Percentiles rank a stretch among this genome's conserved stretches.
Conservation (phyloP, 2,888 invertebrate species). For the Drosophila imparisetae region DNA sequence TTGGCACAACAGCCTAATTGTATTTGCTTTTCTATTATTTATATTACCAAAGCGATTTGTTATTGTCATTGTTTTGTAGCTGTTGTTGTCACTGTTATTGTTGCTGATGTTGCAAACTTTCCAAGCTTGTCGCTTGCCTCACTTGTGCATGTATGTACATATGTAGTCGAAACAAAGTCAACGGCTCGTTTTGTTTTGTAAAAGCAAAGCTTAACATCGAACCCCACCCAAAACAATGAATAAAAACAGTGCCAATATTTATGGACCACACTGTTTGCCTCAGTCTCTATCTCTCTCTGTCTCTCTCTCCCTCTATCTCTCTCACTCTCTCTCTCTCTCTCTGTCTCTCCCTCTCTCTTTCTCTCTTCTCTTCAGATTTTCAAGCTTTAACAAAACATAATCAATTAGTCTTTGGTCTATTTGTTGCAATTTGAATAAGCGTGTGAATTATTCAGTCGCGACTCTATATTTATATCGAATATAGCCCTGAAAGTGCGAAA, state of each 20-base stretch:
- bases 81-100: slow-evolving; percentile 18
- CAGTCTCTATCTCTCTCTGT: not conserved
- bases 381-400: slow-evolving; percentile 27
- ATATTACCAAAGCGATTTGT: slow-evolving; percentile 56
- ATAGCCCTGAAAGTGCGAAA: slow-evolving; percentile 12
- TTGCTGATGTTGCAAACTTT: slow-evolving; percentile 62
- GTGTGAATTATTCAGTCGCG: slow-evolving; percentile 69
- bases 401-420: slow-evolving; percentile 51
- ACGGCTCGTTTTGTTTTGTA: slow-evolving; percentile 11
- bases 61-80: slow-evolving; percentile 18
- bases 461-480: slow-evolving; percentile 22
- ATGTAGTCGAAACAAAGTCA: slow-evolving; percentile 16
- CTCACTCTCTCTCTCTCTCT: fast-evolving
- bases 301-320: not conserved
- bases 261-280: slow-evolving; percentile 11
- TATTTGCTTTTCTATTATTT: slow-evolving; percentile 70
- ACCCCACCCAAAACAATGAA: not conserved
- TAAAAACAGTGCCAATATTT: slow-evolving; percentile 48
- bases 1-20: slow-evolving; percentile 53
- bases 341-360: too few relatives aligned
- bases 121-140: slow-evolving; percentile 58
- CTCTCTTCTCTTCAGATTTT: not conserved
- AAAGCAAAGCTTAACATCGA: slow-evolving; percentile 17
- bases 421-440: slow-evolving; percentile 48
- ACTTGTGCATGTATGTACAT: slow-evolving; percentile 26